These are phyloP conservation scores for Lasioglossum zephyrum DNA, from an alignment of 2,888 invertebrate species.

Conservation along the genomic window DNA sequence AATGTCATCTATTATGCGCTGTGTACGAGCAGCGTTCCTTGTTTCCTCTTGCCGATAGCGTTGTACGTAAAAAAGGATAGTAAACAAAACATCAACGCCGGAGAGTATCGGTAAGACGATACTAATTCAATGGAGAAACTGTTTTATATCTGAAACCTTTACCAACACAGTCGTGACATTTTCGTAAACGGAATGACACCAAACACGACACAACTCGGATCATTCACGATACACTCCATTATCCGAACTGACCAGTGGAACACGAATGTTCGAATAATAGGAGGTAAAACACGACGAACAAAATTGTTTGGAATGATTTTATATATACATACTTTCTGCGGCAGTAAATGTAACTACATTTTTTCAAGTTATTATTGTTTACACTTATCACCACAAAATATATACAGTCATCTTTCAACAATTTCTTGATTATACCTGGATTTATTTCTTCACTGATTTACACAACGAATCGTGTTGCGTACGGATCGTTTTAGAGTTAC, in stretches of 20 bases:
- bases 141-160: neutral
- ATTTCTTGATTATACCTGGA: neutral
- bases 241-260: no score
- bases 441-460: neutral
- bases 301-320: neutral
- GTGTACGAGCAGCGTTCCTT: neutral
- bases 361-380: neutral
- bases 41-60: neutral
- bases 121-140: neutral
- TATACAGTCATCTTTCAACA: neutral
- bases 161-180: neutral
- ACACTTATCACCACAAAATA: neutral
- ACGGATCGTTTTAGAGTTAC: neutral
- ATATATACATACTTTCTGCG: neutral
- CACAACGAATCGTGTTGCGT: neutral
- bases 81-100: neutral
- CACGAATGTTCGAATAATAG: no score
- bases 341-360: neutral
- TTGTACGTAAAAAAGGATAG: neutral
- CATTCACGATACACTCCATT: neutral
- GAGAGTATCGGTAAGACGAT: neutral
- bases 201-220: neutral
- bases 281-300: neutral
- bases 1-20: neutral
- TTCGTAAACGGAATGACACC: neutral